These are phyloP conservation scores for Maniola jurtina DNA, from an alignment of 1,140 invertebrate genomes.

Conservation along the genomic window DNA sequence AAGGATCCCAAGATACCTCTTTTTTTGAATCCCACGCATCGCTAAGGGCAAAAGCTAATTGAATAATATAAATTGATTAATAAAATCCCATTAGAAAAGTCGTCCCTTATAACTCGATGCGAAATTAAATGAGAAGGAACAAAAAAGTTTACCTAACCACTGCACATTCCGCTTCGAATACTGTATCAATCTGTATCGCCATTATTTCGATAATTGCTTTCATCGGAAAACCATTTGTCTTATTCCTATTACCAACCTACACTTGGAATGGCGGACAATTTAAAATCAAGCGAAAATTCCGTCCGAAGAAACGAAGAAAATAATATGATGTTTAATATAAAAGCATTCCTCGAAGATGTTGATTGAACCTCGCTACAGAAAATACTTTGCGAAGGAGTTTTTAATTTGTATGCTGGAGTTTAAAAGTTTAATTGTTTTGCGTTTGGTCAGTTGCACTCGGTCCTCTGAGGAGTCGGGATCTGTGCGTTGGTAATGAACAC, in stretches of 20 bases:
- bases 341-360: not conserved
- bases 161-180: slow-evolving; percentile 21
- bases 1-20: too few species aligned
- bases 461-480: too few species aligned
- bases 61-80: not conserved
- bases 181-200: slow-evolving; percentile 24
- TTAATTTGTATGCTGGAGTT: not conserved
- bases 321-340: slow-evolving; percentile 1
- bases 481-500: too few species aligned
- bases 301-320: not conserved
- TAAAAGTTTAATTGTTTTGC: not conserved
- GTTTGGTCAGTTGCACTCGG: too few species aligned
- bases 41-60: not conserved
- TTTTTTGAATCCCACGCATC: too few species aligned
- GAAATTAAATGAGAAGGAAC: not conserved
- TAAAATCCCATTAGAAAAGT: not conserved
- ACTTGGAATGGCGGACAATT: slow-evolving; percentile 6
- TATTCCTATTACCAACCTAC: slow-evolving; percentile 24
- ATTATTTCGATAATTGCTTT: slow-evolving; percentile 32
- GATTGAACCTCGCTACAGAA: not conserved
- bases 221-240: slow-evolving; percentile 31
- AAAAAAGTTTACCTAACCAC: slow-evolving; percentile 13
- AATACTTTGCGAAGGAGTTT: not conserved
- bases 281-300: not conserved
- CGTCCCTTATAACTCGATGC: not conserved